Evolutionary conservation across 2,113 vertebrate species (phyloP), one percentile per base, ranked within the genome.

Genomic region (Alectura lathami): DNA sequence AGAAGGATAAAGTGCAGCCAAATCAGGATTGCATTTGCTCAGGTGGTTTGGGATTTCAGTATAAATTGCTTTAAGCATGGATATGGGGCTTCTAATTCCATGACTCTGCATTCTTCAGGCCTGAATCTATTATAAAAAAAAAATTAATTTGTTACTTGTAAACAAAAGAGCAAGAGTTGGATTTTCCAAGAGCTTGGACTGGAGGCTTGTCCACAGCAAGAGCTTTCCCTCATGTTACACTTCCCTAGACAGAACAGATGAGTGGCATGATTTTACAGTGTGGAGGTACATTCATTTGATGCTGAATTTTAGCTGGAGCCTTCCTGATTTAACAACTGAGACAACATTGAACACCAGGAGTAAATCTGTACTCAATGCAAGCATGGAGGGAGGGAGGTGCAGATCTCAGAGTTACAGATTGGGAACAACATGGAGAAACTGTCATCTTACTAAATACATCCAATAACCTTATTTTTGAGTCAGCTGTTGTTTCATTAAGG

Each of bases 61-160:
- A 89, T 47, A 57, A 83, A 79, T 27, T 92, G 70, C 63, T 91
- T 74, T 85, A 92, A 85, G 45, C 70, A 59, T 54, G 20, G 38
- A 87, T 80, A 42, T 13, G 17, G 36, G 51, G 23, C 21, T 83
- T 73, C 77, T 67, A 80, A 74, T 80, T 63, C 24, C 38, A 26
- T 64, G 59, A 18, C 63, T 62, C n/a, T 88, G 29, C 51, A 83
- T 88, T 91, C 86, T 93, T 92, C 54, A 89, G 63, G 26, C 18
- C 59, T 86, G 23, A 91, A 67, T 83, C 50, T 94, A 53, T 70
- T 54, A 36, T 3, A 4, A 1, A 78, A 94, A 78, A 94, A 88
- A 94, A 51, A 38, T 69, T 57, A 85, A 73, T 83, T 89, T 94
- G 73, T 86, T 73, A 92, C 66, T 79, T 82, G 30, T 53, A 94